These are phyloP conservation scores for Parotocinclus haroldoi DNA, from an alignment of 2,797 vertebrate genomes.

Conservation along the genomic window DNA sequence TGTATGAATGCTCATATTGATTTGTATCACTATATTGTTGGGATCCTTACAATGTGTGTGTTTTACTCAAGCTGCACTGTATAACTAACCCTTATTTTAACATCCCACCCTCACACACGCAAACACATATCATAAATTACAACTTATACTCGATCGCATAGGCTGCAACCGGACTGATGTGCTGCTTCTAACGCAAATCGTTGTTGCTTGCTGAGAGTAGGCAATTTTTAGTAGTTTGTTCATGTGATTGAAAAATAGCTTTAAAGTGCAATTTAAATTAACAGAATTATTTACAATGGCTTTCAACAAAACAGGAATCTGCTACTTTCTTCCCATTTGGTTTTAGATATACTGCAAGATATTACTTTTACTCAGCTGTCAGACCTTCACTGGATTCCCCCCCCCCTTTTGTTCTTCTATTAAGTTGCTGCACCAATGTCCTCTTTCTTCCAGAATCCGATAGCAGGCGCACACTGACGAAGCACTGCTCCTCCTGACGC, in stretches of 20 bases:
- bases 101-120: slow-evolving; percentile 3
- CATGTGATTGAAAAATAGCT: too few relatives aligned
- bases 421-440: neutral
- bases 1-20: too few relatives aligned
- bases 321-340: neutral
- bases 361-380: neutral
- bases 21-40: too few relatives aligned
- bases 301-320: too few relatives aligned
- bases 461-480: slow-evolving; percentile 26
- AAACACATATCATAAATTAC: neutral
- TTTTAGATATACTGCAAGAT: neutral
- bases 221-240: too few relatives aligned
- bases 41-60: too few relatives aligned
- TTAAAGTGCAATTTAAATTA: too few relatives aligned
- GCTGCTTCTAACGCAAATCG: slow-evolving; percentile 2
- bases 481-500: slow-evolving; percentile 62
- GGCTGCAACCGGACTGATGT: slow-evolving; percentile 24
- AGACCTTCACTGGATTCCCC: neutral
- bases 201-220: neutral
- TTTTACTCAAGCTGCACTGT: too few relatives aligned
- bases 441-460: neutral
- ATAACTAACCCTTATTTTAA: slow-evolving; percentile 23
- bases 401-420: neutral
- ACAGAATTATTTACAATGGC: too few relatives aligned
- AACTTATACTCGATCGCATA: too few relatives aligned